phyloP scores from a whole-genome alignment of 2,888 invertebrate species.

The Lepidochrysops patricia region DNA sequence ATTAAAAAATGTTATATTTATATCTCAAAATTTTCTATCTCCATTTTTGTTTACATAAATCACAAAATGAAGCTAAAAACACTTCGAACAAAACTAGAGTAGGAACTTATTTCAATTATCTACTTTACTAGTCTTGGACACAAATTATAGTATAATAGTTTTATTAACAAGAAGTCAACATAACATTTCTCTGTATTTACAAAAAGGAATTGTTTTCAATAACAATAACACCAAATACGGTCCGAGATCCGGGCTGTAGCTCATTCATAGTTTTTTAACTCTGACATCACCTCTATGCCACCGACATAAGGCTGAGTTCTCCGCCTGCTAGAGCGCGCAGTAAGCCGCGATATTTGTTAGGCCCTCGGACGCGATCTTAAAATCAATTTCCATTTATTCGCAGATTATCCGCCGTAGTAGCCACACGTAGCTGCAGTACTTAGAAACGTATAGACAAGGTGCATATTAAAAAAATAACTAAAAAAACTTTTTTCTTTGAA shows the following conservation, averaged over 20 bases:
- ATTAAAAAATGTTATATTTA: too few species aligned
- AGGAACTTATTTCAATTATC: too few species aligned
- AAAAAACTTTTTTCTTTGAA: not conserved
- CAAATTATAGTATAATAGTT: too few species aligned
- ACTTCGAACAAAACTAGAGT: too few species aligned
- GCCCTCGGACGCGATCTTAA: conserved; percentile 57
- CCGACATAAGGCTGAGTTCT: too few species aligned
- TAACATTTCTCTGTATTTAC: not conserved
- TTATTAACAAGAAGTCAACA: not conserved
- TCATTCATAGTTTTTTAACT: too few species aligned
- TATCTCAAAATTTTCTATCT: too few species aligned
- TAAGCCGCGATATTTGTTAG: conserved; percentile 67
- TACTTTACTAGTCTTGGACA: too few species aligned
- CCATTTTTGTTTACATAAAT: too few species aligned
- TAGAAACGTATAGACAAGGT: conserved; percentile 13
- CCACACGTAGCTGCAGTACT: conserved; percentile 41
- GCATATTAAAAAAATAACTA: not conserved
- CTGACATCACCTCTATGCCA: too few species aligned
- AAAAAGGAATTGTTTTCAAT: not conserved
- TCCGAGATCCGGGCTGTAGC: not conserved
- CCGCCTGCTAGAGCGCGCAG: too few species aligned
- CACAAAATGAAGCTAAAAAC: too few species aligned
- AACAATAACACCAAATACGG: conserved; percentile 19
- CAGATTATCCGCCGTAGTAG: conserved; percentile 64
- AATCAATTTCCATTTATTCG: conserved; percentile 75